Evolutionary conservation across 2,888 invertebrate genomes (phyloP), one percentile per base, ranked within the genome.

Genomic region (Cancer borealis): DNA sequence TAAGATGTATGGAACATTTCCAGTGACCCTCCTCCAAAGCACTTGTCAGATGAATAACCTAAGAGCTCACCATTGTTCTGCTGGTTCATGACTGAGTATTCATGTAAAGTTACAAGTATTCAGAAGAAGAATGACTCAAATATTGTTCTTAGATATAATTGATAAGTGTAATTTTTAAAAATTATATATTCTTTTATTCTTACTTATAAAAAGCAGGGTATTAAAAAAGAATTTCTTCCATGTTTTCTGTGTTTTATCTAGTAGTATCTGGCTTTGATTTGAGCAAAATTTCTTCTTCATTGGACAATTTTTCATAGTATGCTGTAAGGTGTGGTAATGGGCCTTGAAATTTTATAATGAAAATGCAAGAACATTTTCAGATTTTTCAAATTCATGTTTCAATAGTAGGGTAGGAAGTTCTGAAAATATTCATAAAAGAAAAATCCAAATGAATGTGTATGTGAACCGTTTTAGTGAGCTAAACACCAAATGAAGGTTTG

Each of bases 1-100:
- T 88, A 94, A 79, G 30, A 88, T 88, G 94, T 94, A 94, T 94
- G 94, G 94, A 94, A 94, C 92, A 94, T 94, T 94, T 94, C 94
- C 94, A 94, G 84, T 47, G 39, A 90, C 66, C 91, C 89, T 94
- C 87, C 84, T 87, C 79, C 94, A 90, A 39, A 92, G 84, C 49
- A 92, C 89, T 94, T 90, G 92, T 73, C 88, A 79, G 66, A 88
- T 60, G 84, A 66, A 49, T 88, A 88, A 46, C 87, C 26, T 54
- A 88, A 66, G 93, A 91, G 91, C 91, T 93, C 91, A 91, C 88
- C 91, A 88, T 66, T 73, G 89, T 93, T 89, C 93, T 73, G 89
- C 26, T 14, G 45, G 39, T 49, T 54, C 39, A 17, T 54, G 26
- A 90, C 84, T 30, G 39, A 84, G 21, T 84, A 84, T 84, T 84